Evolutionary conservation across 2,797 vertebrate genomes (phyloP).

Genomic region (Sebastes taczanowskii): DNA sequence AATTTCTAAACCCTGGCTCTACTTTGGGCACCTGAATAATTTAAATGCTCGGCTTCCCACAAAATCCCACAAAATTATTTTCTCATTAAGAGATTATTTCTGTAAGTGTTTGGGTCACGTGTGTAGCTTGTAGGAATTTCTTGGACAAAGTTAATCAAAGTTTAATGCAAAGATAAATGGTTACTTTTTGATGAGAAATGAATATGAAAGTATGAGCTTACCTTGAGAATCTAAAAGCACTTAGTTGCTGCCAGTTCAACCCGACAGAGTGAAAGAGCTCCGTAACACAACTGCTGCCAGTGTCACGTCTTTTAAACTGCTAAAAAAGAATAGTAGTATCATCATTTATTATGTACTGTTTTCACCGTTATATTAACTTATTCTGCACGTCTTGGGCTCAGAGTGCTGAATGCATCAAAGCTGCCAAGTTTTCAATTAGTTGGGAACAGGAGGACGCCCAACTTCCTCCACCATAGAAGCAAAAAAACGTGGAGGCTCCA

Average conservation of each 20-base stretch:
- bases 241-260: neutral
- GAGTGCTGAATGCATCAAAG: slow-evolving; percentile 2
- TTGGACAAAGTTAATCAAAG: neutral
- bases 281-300: neutral
- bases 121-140: neutral
- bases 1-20: neutral
- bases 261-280: neutral
- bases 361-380: neutral
- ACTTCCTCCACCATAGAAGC: slow-evolving; percentile 13
- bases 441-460: slow-evolving; percentile 13
- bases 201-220: neutral
- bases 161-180: neutral
- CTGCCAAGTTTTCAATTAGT: neutral
- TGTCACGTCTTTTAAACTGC: neutral
- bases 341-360: neutral
- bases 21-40: neutral
- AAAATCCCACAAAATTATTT: neutral
- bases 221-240: slow-evolving; percentile 8
- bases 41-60: neutral
- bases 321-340: neutral
- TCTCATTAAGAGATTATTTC: slow-evolving; percentile 3
- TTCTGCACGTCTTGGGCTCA: slow-evolving; percentile 4
- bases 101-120: neutral
- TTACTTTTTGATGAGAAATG: neutral
- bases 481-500: slow-evolving; percentile 12